phyloP scores from a whole-genome alignment of 2,797 vertebrate species.

The Adrianichthys oophorus region DNA sequence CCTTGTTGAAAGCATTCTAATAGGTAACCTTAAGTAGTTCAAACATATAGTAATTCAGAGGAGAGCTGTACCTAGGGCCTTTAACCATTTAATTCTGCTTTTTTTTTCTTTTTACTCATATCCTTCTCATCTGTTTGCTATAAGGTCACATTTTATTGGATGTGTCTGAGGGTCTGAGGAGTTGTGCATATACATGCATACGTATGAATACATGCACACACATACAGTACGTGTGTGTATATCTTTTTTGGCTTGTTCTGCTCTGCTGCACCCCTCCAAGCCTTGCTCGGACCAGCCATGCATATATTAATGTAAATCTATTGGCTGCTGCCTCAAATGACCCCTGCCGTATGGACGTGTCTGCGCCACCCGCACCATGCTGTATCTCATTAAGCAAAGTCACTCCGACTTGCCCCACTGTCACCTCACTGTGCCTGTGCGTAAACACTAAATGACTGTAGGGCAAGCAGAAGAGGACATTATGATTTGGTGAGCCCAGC shows the following conservation, averaged over 20 bases:
- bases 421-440: constrained; percentile 36
- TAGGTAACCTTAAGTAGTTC: no score
- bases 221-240: constrained; percentile 1
- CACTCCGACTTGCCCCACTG: constrained; percentile 49
- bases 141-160: constrained; percentile 32
- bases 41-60: no score
- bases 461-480: constrained; percentile 17
- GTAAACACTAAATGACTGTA: constrained; percentile 15
- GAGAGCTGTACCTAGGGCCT: no score
- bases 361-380: constrained; percentile 29
- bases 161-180: neutral
- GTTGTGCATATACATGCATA: neutral
- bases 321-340: constrained; percentile 54
- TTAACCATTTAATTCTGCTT: no score
- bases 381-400: constrained; percentile 66
- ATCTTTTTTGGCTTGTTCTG: constrained; percentile 42
- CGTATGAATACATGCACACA: no score
- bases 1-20: no score
- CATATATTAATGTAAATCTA: constrained; percentile 64
- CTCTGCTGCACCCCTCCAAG: constrained; percentile 39
- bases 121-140: neutral
- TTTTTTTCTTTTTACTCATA: no score
- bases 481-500: constrained; percentile 25
- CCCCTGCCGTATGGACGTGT: constrained; percentile 32
- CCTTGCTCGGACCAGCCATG: constrained; percentile 44